Evolutionary conservation across 2,888 invertebrate genomes (phyloP).

Genomic region (Cataglyphis livida): DNA sequence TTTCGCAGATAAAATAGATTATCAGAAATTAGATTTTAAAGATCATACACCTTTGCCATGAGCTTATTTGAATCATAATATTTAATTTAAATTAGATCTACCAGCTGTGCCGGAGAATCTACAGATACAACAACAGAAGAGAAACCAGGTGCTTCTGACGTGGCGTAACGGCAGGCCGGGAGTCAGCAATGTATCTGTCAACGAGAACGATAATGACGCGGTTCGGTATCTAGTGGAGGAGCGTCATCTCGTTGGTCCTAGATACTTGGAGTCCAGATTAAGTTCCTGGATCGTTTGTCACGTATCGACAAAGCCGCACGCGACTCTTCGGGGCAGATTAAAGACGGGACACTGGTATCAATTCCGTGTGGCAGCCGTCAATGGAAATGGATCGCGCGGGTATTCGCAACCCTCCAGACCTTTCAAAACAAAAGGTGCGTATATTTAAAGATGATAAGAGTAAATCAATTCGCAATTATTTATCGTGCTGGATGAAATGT

Average conservation of each 20-base stretch:
- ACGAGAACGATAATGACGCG: constrained; percentile 2
- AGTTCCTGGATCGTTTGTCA: constrained; percentile 89
- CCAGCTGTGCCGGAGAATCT: constrained; percentile 76
- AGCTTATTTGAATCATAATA: background rate
- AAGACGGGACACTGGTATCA: constrained; percentile 93
- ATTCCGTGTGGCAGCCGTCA: constrained; percentile 92
- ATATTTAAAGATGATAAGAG: background rate
- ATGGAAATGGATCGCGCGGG: constrained; percentile 90
- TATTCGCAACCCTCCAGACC: constrained; percentile 89
- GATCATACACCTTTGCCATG: background rate
- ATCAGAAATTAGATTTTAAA: background rate
- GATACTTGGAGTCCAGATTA: constrained; percentile 89
- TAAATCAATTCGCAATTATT: background rate
- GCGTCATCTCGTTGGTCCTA: constrained; percentile 90
- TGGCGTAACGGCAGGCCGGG: constrained; percentile 64
- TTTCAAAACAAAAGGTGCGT: constrained; percentile 86
- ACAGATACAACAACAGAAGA: constrained; percentile 77
- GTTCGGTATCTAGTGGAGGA: constrained; percentile 89
- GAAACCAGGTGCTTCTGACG: constrained; percentile 73
- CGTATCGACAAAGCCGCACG: constrained; percentile 86
- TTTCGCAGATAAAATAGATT: background rate
- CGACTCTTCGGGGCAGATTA: constrained; percentile 87
- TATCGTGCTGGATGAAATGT: background rate
- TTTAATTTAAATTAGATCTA: constrained; percentile 67
- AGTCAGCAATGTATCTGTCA: constrained; percentile 25